Conservation (phyloP, 2,888 invertebrate genomes). For the Eudemis profundana region DNA sequence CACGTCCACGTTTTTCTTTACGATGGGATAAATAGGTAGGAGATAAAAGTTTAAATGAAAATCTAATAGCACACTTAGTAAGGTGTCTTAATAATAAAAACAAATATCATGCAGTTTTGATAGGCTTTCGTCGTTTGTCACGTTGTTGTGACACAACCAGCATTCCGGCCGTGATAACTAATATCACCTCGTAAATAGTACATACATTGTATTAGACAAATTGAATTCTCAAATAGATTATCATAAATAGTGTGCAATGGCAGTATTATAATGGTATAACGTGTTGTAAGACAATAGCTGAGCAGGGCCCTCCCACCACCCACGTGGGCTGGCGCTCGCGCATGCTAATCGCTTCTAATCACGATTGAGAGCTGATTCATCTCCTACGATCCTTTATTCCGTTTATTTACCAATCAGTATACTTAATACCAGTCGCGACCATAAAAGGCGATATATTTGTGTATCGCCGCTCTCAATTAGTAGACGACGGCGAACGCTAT, state of each 20-base stretch:
- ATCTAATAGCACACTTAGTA: too few species aligned
- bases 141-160: conserved; percentile 15
- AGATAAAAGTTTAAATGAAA: too few species aligned
- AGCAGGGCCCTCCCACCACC: conserved; percentile 77
- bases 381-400: conserved; percentile 72
- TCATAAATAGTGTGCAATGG: conserved; percentile 83
- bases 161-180: conserved; percentile 51
- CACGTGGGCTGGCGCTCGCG: conserved; percentile 72
- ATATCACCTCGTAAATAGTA: conserved; percentile 71
- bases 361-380: conserved; percentile 83
- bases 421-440: conserved; percentile 73
- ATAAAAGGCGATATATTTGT: conserved; percentile 83
- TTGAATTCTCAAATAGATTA: conserved; percentile 81
- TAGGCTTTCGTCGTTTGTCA: conserved; percentile 2
- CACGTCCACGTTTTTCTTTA: too few species aligned
- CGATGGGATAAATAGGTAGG: too few species aligned
- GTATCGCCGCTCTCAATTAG: conserved; percentile 81
- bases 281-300: conserved; percentile 80
- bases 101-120: neutral
- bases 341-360: conserved; percentile 83
- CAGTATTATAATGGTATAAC: conserved; percentile 79
- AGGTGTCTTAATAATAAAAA: neutral
- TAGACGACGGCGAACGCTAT: conserved; percentile 77
- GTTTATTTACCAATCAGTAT: conserved; percentile 82
- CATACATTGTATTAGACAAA: conserved; percentile 72